Evolutionary conservation across 2,888 invertebrate genomes (phyloP).

Genomic region (Lithophane semibrunnea): DNA sequence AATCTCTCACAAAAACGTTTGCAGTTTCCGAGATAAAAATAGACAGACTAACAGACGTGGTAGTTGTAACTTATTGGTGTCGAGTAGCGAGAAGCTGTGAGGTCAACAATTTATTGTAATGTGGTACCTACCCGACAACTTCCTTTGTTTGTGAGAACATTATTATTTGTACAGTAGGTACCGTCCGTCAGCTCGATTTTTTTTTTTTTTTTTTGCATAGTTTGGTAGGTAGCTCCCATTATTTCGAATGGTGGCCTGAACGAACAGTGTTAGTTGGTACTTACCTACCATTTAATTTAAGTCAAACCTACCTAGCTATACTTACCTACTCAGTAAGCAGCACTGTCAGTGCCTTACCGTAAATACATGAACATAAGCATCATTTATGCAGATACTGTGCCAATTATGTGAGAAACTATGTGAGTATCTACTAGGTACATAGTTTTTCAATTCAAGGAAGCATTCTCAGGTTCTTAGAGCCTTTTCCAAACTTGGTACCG

Average conservation of each 20-base stretch:
- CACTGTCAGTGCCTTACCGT: conserved; percentile 1
- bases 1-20: neutral
- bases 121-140: conserved; percentile 1
- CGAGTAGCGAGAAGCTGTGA: conserved; percentile 18
- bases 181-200: neutral
- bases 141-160: conserved; percentile 41
- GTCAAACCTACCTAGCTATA: no score
- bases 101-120: conserved; percentile 33
- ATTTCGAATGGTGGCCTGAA: neutral
- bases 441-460: neutral
- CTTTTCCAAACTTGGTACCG: neutral
- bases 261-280: neutral
- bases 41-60: conserved; percentile 1
- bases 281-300: neutral
- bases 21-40: conserved; percentile 11
- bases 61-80: neutral
- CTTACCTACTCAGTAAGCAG: no score
- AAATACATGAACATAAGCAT: neutral
- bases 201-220: conserved; percentile 25
- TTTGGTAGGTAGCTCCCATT: neutral
- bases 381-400: neutral
- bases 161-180: neutral
- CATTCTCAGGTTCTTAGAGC: neutral
- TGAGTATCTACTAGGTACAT: no score
- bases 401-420: neutral